Conservation (phyloP, 1,140 invertebrate genomes). For the Olivierus martensii region DNA sequence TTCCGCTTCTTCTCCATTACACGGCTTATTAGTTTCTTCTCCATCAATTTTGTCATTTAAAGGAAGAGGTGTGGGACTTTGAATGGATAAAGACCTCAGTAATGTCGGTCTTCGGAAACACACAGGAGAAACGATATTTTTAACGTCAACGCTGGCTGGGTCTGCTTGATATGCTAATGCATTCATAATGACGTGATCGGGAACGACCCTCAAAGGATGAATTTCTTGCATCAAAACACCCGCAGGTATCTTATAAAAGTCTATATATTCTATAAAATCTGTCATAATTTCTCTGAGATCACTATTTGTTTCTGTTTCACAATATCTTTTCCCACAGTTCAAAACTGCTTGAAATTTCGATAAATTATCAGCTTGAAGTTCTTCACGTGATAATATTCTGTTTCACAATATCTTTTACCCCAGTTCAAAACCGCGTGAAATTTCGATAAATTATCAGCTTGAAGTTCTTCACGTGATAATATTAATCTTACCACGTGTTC, state of each 20-base stretch:
- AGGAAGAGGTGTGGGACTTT: conserved; percentile 6
- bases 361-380: conserved; percentile 78
- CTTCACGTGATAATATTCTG: conserved; percentile 64
- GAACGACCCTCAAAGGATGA: conserved; percentile 71
- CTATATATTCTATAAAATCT: conserved; percentile 81
- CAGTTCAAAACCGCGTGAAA: conserved; percentile 87
- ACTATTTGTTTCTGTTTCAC: conserved; percentile 41
- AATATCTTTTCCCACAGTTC: conserved; percentile 89
- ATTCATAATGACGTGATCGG: conserved; percentile 52
- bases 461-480: conserved; percentile 67
- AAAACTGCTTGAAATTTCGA: conserved; percentile 84
- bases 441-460: conserved; percentile 85
- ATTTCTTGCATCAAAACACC: conserved; percentile 84
- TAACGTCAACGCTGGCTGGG: conserved; percentile 15
- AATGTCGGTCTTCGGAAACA: conserved; percentile 10
- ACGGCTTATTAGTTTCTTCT: too few species aligned
- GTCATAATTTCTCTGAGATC: conserved; percentile 20
- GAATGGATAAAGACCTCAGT: background rate
- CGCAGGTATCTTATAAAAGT: conserved; percentile 85
- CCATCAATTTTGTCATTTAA: too few species aligned
- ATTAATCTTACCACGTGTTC: conserved; percentile 83
- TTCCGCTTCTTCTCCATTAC: too few species aligned
- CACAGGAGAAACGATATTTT: conserved; percentile 16
- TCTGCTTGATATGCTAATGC: conserved; percentile 35
- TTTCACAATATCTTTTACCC: conserved; percentile 84